Percentiles rank a stretch among this genome's conserved stretches.
Conservation (phyloP, 30 jellyfish, hydroid and myxozoan species). For the Morbakka virulenta region DNA sequence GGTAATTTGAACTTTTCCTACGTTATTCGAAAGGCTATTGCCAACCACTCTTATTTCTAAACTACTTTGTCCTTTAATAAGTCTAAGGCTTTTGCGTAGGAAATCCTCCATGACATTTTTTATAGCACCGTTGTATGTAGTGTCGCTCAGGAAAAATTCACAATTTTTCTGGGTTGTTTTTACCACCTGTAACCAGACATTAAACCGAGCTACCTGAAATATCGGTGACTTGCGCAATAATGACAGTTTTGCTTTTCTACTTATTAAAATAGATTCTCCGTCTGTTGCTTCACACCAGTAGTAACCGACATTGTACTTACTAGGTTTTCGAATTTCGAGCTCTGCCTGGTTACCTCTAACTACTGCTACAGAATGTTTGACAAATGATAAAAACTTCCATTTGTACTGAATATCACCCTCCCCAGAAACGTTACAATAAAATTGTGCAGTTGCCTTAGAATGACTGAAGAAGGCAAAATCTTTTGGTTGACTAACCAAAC, state of each 20-base stretch:
- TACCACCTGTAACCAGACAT: neutral
- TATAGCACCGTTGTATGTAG: neutral
- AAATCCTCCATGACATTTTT: neutral
- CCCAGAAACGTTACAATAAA: constrained; percentile 72
- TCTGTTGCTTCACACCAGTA: constrained; percentile 90
- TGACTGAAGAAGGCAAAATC: constrained; percentile 33
- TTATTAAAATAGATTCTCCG: constrained; percentile 57
- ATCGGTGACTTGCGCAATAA: constrained; percentile 37
- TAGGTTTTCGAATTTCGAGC: constrained; percentile 29
- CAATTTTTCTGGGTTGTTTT: neutral
- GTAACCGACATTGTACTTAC: constrained; percentile 35
- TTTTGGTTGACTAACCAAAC: constrained; percentile 44
- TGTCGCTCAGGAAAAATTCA: neutral
- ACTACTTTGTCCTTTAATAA: neutral
- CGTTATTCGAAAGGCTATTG: neutral
- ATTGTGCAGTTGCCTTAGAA: constrained; percentile 7
- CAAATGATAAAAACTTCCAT: constrained; percentile 67
- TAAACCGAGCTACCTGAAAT: constrained; percentile 45
- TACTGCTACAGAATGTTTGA: constrained; percentile 14
- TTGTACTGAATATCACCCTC: constrained; percentile 17
- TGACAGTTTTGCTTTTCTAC: constrained; percentile 72
- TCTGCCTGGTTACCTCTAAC: constrained; percentile 13
- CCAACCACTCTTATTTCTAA: neutral
- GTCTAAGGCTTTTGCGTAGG: neutral
- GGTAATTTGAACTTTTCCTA: neutral